A percentile compares a stretch with the other conserved stretches of the same genome.
Evolutionary conservation across 2,113 vertebrate species (phyloP).

Genomic region (Columba livia): DNA sequence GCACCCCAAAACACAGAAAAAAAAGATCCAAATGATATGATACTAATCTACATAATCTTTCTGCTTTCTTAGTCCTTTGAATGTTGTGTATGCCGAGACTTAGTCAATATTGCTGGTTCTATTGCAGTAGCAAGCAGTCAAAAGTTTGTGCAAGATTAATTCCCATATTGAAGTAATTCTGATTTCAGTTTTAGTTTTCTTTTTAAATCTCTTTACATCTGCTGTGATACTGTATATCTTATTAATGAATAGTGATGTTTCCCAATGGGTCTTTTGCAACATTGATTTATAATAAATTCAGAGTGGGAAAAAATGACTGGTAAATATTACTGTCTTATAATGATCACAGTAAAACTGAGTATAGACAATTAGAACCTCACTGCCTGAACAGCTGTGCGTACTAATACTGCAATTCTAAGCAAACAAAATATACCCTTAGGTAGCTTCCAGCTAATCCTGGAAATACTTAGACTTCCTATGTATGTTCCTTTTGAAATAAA

Average conservation of each 20-base stretch:
- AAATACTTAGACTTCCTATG: not conserved
- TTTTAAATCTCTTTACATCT: not conserved
- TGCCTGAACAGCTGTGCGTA: not conserved
- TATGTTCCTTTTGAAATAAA: not conserved
- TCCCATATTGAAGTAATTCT: not conserved
- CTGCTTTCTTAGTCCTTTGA: not conserved
- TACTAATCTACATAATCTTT: not conserved
- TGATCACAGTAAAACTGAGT: not conserved
- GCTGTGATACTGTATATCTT: not conserved
- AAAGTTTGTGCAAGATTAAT: not conserved
- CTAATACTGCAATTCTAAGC: not conserved
- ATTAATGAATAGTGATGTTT: not conserved
- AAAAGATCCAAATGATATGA: rapidly evolving
- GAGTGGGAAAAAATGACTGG: not conserved
- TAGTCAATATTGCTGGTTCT: not conserved
- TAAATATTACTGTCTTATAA: not conserved
- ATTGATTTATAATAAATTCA: not conserved
- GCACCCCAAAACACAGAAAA: not conserved
- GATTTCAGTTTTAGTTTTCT: not conserved
- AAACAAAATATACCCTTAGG: not conserved
- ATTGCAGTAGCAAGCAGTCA: not conserved
- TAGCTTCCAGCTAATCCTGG: not conserved
- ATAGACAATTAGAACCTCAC: not conserved
- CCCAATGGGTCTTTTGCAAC: not conserved
- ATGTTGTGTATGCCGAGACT: not conserved